These are phyloP conservation scores for Triops cancriformis DNA, from an alignment of 1,140 invertebrate species.

Conservation along the genomic window DNA sequence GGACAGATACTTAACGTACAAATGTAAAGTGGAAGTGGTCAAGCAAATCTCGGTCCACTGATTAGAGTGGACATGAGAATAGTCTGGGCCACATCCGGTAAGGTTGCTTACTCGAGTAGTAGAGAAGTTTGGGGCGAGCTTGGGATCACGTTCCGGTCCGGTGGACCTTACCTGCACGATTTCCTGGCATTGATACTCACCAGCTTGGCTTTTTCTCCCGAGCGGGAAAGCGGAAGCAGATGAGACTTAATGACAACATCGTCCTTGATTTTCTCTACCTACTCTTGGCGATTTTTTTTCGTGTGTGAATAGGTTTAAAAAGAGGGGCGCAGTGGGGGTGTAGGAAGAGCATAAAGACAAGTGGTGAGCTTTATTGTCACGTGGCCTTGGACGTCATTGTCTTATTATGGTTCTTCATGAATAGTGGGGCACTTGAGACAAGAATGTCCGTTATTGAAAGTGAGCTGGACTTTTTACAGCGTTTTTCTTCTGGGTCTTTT, in stretches of 20 bases:
- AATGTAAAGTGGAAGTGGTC: not conserved
- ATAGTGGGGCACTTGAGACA: too few relatives aligned
- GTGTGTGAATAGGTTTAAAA: not conserved
- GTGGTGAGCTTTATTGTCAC: too few relatives aligned
- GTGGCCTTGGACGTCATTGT: too few relatives aligned
- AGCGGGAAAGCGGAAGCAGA: conserved; percentile 3
- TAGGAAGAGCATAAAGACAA: too few relatives aligned
- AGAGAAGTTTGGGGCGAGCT: not conserved
- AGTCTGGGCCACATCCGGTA: conserved; percentile 3
- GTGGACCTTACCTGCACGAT: conserved; percentile 4
- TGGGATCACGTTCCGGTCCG: conserved; percentile 4
- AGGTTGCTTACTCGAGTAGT: not conserved
- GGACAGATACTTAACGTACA: not conserved
- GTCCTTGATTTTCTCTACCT: not conserved
- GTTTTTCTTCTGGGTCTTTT: too few relatives aligned
- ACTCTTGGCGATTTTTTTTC: not conserved
- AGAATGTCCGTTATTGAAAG: too few relatives aligned
- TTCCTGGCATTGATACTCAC: not conserved
- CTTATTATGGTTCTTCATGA: too few relatives aligned
- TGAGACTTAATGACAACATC: not conserved
- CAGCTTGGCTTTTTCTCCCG: not conserved
- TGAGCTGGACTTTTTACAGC: too few relatives aligned
- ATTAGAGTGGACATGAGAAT: conserved; percentile 3
- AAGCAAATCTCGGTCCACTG: not conserved
- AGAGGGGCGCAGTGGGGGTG: too few relatives aligned